phyloP scores from a whole-genome alignment of 1,140 invertebrate genomes.

The Diprion similis region DNA sequence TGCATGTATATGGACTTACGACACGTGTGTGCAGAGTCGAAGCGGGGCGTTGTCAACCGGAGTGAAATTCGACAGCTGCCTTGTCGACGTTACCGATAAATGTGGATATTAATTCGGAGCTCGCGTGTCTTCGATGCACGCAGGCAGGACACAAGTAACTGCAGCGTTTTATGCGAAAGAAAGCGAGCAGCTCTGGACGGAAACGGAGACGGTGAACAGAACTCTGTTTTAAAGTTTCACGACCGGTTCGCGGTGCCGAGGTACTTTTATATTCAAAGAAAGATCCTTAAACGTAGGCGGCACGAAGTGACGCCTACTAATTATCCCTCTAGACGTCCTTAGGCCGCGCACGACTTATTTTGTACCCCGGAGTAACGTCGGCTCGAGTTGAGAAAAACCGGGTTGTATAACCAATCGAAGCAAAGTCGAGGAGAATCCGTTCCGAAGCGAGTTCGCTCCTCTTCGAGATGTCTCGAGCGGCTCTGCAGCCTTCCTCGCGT shows the following conservation, averaged over 20 bases:
- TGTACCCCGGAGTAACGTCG: neutral
- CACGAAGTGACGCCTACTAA: neutral
- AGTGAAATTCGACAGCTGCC: neutral
- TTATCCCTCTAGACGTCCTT: slow-evolving; percentile 1
- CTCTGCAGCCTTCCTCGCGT: neutral
- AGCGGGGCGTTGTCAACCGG: neutral
- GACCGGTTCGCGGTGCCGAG: neutral
- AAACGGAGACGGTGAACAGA: neutral
- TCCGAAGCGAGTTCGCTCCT: neutral
- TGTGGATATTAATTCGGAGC: neutral
- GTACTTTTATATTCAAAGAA: slow-evolving; percentile 4
- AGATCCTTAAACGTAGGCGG: slow-evolving; percentile 3
- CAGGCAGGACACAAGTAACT: neutral
- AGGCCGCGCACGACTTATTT: neutral
- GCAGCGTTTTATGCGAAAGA: no score
- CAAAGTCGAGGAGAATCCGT: slow-evolving; percentile 7
- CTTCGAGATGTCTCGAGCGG: neutral
- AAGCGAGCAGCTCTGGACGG: no score
- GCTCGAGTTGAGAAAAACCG: neutral
- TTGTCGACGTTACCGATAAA: neutral
- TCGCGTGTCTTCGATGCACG: neutral
- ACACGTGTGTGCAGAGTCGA: no score
- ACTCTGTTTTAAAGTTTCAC: neutral
- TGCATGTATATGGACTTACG: no score
- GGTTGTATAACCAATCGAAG: slow-evolving; percentile 7